These are phyloP conservation scores for Xyrichtys novacula DNA, from an alignment of 2,797 vertebrate species.

Conservation along the genomic window DNA sequence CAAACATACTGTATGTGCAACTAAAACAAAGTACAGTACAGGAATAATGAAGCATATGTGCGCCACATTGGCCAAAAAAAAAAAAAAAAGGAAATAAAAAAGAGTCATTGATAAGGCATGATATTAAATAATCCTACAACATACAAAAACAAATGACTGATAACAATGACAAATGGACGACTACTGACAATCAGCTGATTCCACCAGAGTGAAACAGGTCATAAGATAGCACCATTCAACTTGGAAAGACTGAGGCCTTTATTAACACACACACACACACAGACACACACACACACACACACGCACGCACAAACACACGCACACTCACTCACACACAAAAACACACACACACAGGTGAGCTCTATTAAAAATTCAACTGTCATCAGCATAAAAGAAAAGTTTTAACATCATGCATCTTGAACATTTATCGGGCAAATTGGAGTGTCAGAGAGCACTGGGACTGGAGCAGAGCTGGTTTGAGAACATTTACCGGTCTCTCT, in stretches of 20 bases:
- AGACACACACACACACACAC: slow-evolving; percentile 15
- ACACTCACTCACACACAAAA: slow-evolving; percentile 11
- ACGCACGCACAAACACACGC: slow-evolving; percentile 17
- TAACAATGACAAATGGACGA: slow-evolving; percentile 58
- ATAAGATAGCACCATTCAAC: slow-evolving; percentile 75
- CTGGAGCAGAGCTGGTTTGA: too few species aligned
- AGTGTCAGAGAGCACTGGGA: too few species aligned
- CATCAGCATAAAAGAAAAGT: background rate
- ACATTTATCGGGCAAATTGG: too few species aligned
- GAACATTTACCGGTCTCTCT: too few species aligned
- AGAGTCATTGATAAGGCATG: slow-evolving; percentile 59
- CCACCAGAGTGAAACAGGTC: slow-evolving; percentile 80
- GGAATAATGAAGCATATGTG: slow-evolving; percentile 75
- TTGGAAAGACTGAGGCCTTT: slow-evolving; percentile 44
- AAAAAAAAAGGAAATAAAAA: slow-evolving; percentile 55
- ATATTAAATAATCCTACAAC: slow-evolving; percentile 79
- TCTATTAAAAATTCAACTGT: background rate
- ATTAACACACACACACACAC: slow-evolving; percentile 3
- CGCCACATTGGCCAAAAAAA: slow-evolving; percentile 68
- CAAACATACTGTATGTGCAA: slow-evolving; percentile 83
- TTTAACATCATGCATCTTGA: background rate
- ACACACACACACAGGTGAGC: background rate
- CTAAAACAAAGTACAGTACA: slow-evolving; percentile 85
- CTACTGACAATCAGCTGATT: slow-evolving; percentile 63
- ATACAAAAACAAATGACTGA: slow-evolving; percentile 48